Percentiles rank a stretch among this genome's conserved stretches.
These are phyloP conservation scores for Ptyas mucosa DNA, from an alignment of 2,113 vertebrate genomes.

Conservation along the genomic window DNA sequence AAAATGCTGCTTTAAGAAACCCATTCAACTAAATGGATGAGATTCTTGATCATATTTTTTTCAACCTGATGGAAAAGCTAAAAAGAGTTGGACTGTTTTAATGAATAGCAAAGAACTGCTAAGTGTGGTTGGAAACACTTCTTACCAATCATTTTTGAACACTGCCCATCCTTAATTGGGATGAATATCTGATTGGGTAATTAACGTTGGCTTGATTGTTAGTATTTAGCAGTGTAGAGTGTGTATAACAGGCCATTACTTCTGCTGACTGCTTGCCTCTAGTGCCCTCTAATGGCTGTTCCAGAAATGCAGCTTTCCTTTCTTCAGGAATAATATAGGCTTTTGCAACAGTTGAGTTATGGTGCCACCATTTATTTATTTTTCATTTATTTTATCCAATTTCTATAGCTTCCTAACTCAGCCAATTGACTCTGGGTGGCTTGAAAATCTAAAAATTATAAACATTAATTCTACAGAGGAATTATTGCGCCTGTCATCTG, in stretches of 20 bases:
- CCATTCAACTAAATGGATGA: neutral
- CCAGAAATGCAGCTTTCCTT: neutral
- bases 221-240: neutral
- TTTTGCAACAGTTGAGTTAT: neutral
- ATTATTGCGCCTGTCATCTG: too few relatives aligned
- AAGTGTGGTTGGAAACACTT: neutral
- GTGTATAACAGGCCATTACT: accelerated
- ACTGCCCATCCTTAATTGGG: neutral
- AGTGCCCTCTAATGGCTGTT: constrained; percentile 46
- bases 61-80: neutral
- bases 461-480: neutral
- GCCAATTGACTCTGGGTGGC: neutral
- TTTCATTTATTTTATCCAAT: neutral
- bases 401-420: neutral
- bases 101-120: neutral
- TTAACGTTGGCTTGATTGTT: neutral
- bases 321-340: neutral
- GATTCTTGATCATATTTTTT: neutral
- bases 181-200: neutral
- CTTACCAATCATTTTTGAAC: neutral
- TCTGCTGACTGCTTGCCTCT: neutral
- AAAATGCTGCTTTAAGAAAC: neutral
- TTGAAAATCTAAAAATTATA: neutral
- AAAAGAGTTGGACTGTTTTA: neutral
- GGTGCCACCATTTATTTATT: neutral